phyloP scores from a whole-genome alignment of 1,140 invertebrate genomes.

The Brachionus rubens region DNA sequence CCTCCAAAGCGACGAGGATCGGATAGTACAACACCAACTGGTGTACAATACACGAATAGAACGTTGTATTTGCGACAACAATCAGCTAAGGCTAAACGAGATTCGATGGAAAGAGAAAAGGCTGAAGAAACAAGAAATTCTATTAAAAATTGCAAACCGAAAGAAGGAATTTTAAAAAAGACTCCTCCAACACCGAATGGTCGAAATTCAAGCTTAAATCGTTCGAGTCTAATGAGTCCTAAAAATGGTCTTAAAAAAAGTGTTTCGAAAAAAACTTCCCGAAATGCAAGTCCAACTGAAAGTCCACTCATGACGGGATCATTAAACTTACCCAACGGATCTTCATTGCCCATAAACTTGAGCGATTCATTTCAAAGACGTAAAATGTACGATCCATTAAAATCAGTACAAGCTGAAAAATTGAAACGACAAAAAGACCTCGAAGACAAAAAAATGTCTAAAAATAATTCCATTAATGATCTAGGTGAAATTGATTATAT shows the following conservation, averaged over 20 bases:
- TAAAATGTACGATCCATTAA: conserved; percentile 37
- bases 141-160: not conserved
- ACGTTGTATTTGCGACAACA: conserved; percentile 31
- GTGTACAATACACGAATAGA: conserved; percentile 13
- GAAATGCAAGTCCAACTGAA: conserved; percentile 4
- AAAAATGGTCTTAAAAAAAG: not conserved
- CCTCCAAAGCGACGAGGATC: not conserved
- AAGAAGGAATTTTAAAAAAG: conserved; percentile 32
- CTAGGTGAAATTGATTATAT: conserved; percentile 1
- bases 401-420: conserved; percentile 17
- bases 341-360: not conserved
- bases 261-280: not conserved
- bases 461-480: not conserved
- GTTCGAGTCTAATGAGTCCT: not conserved
- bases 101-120: not conserved
- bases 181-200: too few species aligned
- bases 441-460: not conserved
- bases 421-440: conserved; percentile 16
- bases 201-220: conserved; percentile 18
- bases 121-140: not conserved
- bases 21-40: not conserved
- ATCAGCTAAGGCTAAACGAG: conserved; percentile 35
- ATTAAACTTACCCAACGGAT: conserved; percentile 5
- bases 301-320: conserved; percentile 7
- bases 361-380: conserved; percentile 18